A percentile compares a stretch with the other conserved stretches of the same genome.
These are phyloP conservation scores for Hoplias malabaricus DNA, from an alignment of 2,113 vertebrate species.

Conservation along the genomic window DNA sequence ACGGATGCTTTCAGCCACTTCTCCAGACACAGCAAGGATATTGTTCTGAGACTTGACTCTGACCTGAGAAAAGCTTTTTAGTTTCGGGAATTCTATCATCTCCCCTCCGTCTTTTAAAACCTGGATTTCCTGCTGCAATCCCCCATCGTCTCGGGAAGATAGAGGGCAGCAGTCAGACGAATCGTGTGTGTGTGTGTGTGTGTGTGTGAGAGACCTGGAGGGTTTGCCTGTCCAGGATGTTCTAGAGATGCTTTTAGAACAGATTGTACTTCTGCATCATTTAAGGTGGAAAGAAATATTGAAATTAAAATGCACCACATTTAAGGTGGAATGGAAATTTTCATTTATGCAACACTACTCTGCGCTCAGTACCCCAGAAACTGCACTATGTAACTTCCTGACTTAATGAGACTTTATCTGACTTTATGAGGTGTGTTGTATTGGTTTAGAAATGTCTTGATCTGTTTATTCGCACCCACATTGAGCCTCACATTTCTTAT, in stretches of 20 bases:
- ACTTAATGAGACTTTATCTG: no score
- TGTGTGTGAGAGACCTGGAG: constrained; percentile 13
- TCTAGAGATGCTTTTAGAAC: constrained; percentile 19
- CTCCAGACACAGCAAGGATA: constrained; percentile 14
- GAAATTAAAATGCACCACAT: no score
- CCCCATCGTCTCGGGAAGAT: neutral
- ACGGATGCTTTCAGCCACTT: neutral
- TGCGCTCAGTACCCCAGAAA: no score
- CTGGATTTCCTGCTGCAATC: constrained; percentile 31
- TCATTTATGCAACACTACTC: no score
- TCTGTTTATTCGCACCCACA: no score
- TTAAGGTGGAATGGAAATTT: no score
- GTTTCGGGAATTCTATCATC: neutral
- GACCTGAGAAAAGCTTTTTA: neutral
- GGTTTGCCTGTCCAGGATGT: constrained; percentile 15
- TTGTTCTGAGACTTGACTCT: constrained; percentile 2
- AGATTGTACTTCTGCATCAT: no score
- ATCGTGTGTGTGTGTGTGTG: constrained; percentile 14
- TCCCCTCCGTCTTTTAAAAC: constrained; percentile 37
- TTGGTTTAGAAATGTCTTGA: no score
- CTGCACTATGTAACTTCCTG: no score
- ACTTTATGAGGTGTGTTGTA: no score
- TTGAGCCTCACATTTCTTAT: no score
- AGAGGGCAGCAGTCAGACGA: neutral
- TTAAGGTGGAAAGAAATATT: no score